Evolutionary conservation across 2,888 invertebrate genomes (phyloP).

Genomic region (Ectobius pallidus): DNA sequence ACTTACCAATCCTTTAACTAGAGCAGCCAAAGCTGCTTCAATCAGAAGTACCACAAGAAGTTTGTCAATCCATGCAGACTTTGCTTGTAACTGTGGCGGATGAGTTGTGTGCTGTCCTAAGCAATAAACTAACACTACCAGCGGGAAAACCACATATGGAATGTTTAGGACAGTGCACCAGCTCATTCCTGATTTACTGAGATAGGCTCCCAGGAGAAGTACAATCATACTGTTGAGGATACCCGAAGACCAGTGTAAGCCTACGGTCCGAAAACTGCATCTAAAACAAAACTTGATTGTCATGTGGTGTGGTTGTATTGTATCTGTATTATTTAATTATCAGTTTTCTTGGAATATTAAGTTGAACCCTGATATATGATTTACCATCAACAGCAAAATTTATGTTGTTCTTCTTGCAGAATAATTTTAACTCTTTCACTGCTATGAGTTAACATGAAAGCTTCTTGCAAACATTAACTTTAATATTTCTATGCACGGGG

Average conservation of each 20-base stretch:
- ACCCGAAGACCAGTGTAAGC: slow-evolving; percentile 14
- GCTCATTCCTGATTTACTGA: slow-evolving; percentile 16
- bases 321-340: too few species aligned
- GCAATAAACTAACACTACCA: slow-evolving; percentile 2
- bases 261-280: slow-evolving; percentile 13
- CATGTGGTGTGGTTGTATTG: too few species aligned
- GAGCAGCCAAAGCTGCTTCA: slow-evolving; percentile 1
- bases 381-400: too few species aligned
- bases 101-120: background rate
- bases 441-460: too few species aligned
- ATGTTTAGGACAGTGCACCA: slow-evolving; percentile 25
- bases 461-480: too few species aligned
- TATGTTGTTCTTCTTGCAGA: too few species aligned
- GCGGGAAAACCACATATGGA: slow-evolving; percentile 24
- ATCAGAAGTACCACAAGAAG: slow-evolving; percentile 10
- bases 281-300: background rate
- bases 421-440: too few species aligned
- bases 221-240: slow-evolving; percentile 31
- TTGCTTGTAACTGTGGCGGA: background rate
- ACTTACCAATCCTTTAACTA: slow-evolving; percentile 27
- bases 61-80: slow-evolving; percentile 5
- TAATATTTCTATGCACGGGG: too few species aligned
- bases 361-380: too few species aligned
- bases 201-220: slow-evolving; percentile 16
- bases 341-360: too few species aligned